phyloP scores from a whole-genome alignment of 1,140 invertebrate species.

The Bombus picipes region DNA sequence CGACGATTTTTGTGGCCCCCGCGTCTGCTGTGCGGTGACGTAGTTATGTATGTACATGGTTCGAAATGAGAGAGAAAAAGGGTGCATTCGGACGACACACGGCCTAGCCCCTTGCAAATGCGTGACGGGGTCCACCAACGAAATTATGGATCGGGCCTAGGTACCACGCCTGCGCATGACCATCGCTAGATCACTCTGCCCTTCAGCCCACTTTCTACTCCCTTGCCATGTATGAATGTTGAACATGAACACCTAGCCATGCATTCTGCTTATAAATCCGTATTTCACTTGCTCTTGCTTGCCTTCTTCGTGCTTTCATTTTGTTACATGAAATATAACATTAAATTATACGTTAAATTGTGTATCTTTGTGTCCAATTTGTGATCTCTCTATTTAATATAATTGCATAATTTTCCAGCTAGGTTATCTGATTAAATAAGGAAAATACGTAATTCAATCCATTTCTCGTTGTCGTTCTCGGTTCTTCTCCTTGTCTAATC shows the following conservation, averaged over 20 bases:
- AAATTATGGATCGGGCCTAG: constrained; percentile 69
- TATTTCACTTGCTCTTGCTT: background rate
- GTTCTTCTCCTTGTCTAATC: background rate
- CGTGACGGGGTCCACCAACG: constrained; percentile 69
- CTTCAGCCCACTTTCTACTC: constrained; percentile 31
- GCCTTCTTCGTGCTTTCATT: background rate
- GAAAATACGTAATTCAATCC: too few species aligned
- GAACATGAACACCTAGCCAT: background rate
- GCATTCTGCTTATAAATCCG: background rate
- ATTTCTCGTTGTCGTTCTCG: background rate
- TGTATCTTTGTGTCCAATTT: background rate
- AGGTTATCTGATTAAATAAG: background rate
- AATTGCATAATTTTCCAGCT: background rate
- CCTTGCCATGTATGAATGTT: background rate
- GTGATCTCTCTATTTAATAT: background rate
- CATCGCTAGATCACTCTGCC: constrained; percentile 39
- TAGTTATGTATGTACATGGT: background rate
- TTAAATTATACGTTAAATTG: background rate
- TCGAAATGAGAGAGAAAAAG: constrained; percentile 47
- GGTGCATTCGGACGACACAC: constrained; percentile 51
- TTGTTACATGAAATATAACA: background rate
- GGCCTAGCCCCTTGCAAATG: constrained; percentile 61
- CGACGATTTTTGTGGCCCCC: constrained; percentile 32
- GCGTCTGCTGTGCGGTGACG: background rate
- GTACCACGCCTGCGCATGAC: constrained; percentile 60